Conservation (phyloP, 2,113 vertebrate genomes). For the Pseudorasbora parva region DNA sequence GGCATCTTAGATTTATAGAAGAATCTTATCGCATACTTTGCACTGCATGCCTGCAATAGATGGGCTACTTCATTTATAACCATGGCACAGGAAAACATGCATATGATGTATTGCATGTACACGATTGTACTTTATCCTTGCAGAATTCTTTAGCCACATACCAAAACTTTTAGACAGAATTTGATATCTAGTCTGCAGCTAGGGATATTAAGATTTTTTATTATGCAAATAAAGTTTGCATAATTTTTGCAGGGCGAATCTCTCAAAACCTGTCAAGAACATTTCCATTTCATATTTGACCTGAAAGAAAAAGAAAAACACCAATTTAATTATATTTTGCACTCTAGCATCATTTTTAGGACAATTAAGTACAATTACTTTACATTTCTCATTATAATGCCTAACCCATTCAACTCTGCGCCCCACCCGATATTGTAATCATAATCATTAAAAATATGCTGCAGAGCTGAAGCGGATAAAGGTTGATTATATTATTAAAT, state of each 20-base stretch:
- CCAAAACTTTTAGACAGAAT: neutral
- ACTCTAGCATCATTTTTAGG: neutral
- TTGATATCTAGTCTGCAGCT: neutral
- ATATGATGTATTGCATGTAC: neutral
- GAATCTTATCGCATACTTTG: neutral
- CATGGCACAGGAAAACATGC: neutral
- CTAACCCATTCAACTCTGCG: too few species aligned
- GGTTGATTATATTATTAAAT: neutral
- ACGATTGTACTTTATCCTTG: neutral
- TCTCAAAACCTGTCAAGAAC: neutral
- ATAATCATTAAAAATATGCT: too few species aligned
- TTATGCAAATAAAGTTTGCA: constrained; percentile 1
- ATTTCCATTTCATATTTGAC: neutral
- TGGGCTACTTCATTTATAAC: neutral
- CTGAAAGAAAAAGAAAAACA: neutral
- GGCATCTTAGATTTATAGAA: constrained; percentile 24
- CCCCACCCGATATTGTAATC: too few species aligned
- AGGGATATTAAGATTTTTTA: neutral
- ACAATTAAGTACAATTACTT: neutral
- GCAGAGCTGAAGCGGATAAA: too few species aligned
- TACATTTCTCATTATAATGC: neutral
- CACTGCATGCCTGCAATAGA: neutral
- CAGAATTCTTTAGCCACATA: neutral
- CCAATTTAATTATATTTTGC: neutral
- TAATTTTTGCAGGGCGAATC: neutral